These are phyloP conservation scores for Brotula barbata DNA, from an alignment of 2,797 vertebrate species.

Conservation along the genomic window DNA sequence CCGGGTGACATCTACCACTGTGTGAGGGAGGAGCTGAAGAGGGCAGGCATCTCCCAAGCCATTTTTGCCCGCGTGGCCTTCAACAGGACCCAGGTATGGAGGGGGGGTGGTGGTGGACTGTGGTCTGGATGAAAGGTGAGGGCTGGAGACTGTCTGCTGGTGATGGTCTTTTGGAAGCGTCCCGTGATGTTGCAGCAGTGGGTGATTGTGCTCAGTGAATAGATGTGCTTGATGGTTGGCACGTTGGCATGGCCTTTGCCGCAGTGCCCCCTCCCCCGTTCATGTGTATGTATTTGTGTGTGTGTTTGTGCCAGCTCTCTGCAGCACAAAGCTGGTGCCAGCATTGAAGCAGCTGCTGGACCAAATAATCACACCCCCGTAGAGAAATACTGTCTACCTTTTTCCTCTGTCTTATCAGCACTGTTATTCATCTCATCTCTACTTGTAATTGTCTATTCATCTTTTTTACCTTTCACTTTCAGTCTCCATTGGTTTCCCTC, in stretches of 20 bases:
- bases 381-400: slow-evolving; percentile 65
- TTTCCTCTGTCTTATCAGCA: slow-evolving; percentile 55
- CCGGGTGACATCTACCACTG: slow-evolving; percentile 96
- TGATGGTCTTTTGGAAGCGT: slow-evolving; percentile 30
- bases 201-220: slow-evolving; percentile 29
- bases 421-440: slow-evolving; percentile 41
- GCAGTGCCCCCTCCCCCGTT: slow-evolving; percentile 62
- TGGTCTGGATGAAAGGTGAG: slow-evolving; percentile 4
- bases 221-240: slow-evolving; percentile 52
- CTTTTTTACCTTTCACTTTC: slow-evolving; percentile 27
- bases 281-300: slow-evolving; percentile 34
- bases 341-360: slow-evolving; percentile 76
- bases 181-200: slow-evolving; percentile 21
- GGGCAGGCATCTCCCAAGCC: slow-evolving; percentile 98
- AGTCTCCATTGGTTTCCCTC: slow-evolving; percentile 12
- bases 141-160: slow-evolving; percentile 20
- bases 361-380: slow-evolving; percentile 77
- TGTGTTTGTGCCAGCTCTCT: slow-evolving; percentile 73
- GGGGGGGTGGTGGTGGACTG: neutral
- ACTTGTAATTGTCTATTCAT: slow-evolving; percentile 36
- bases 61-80: slow-evolving; percentile 99
- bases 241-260: slow-evolving; percentile 69
- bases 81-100: slow-evolving; percentile 97
- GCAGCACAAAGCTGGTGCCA: slow-evolving; percentile 73
- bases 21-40: slow-evolving; percentile 97